Conservation (phyloP, 2,113 vertebrate species). For the Raja brachyura region DNA sequence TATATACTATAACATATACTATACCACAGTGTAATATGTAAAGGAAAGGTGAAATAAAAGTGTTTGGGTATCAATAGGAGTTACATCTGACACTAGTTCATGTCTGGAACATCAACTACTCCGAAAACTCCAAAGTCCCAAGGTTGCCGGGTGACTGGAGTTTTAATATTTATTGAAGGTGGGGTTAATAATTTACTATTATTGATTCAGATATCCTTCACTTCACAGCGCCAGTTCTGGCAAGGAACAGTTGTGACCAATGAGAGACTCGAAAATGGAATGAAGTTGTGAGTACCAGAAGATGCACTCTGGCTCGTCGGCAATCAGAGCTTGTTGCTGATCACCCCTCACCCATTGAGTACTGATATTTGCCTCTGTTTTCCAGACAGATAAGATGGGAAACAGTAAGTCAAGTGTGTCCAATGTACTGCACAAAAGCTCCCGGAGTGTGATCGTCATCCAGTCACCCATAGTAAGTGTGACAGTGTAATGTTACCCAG, state of each 20-base stretch:
- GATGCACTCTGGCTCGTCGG: neutral
- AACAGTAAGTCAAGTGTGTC: slow-evolving; percentile 4
- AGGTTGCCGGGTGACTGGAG: no score
- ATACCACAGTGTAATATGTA: no score
- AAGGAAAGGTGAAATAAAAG: no score
- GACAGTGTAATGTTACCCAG: neutral
- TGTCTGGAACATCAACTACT: no score
- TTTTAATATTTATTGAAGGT: neutral
- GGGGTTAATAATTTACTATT: neutral
- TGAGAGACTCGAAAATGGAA: slow-evolving; percentile 25
- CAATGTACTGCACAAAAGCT: neutral
- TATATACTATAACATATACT: no score
- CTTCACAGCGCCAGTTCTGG: neutral
- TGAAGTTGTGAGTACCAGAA: neutral
- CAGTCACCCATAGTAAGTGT: slow-evolving; percentile 5
- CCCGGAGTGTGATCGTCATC: neutral
- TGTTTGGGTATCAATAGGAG: no score
- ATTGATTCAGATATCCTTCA: neutral
- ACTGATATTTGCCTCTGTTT: neutral
- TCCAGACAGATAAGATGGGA: slow-evolving; percentile 26
- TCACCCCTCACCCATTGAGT: neutral
- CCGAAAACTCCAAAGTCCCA: no score
- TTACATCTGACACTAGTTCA: no score
- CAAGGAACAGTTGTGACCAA: neutral
- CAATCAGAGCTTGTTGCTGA: neutral